Evolutionary conservation across 2,888 invertebrate genomes (phyloP).

Genomic region (Chirona hameri): DNA sequence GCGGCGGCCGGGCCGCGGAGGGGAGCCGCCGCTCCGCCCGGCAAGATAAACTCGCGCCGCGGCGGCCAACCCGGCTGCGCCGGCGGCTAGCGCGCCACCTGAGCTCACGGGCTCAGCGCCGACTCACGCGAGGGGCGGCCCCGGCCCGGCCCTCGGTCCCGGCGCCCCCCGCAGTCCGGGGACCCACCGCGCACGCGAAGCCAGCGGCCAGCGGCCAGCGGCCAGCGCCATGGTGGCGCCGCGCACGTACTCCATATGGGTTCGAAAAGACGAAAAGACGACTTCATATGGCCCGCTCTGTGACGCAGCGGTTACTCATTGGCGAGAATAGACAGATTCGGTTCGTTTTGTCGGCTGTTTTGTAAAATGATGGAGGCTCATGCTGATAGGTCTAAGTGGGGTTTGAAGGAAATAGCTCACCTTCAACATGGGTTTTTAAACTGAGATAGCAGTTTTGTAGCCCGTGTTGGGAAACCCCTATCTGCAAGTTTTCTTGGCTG

Average conservation of each 20-base stretch:
- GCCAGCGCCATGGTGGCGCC: background rate
- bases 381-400: too few species aligned
- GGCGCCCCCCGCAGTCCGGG: background rate
- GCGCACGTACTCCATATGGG: background rate
- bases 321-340: too few species aligned
- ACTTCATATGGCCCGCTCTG: too few species aligned
- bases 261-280: too few species aligned
- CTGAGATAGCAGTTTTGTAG: too few species aligned
- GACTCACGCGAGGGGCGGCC: background rate
- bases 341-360: too few species aligned
- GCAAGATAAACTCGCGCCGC: constrained; percentile 23
- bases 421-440: too few species aligned
- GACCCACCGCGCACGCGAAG: background rate
- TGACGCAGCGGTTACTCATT: too few species aligned
- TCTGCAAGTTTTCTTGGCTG: too few species aligned
- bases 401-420: too few species aligned
- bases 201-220: background rate
- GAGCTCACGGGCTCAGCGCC: background rate
- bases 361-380: too few species aligned
- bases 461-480: too few species aligned
- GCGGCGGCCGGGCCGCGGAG: background rate
- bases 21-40: background rate
- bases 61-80: background rate
- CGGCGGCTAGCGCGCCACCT: background rate
- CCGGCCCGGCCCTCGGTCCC: background rate